Conservation (phyloP, 2,113 vertebrate genomes). For the Sardina pilchardus region DNA sequence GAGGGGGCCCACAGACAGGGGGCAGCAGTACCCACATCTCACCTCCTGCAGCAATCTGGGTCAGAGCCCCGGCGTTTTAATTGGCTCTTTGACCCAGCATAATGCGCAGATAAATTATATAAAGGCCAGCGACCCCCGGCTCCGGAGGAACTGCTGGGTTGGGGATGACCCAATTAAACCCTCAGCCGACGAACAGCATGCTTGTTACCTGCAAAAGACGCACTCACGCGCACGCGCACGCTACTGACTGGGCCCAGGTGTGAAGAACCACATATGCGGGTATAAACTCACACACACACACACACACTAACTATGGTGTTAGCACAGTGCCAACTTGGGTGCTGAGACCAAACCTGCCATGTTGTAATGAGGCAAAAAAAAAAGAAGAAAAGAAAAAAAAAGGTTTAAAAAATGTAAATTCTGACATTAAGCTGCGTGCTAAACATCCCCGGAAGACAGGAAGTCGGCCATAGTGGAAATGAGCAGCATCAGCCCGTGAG, state of each 20-base stretch:
- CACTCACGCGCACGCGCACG: conserved; percentile 15
- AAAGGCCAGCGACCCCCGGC: neutral
- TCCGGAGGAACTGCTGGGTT: conserved; percentile 22
- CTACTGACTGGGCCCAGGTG: conserved; percentile 27
- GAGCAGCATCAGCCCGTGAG: neutral
- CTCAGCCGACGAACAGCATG: neutral
- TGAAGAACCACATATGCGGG: neutral
- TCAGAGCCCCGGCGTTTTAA: conserved; percentile 41
- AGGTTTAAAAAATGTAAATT: conserved; percentile 23
- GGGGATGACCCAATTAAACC: conserved; percentile 40
- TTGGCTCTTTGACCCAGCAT: conserved; percentile 39
- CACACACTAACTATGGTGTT: neutral
- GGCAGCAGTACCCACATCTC: neutral
- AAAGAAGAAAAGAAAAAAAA: too few species aligned
- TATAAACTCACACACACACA: neutral
- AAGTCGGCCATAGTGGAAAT: neutral
- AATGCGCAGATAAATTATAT: conserved; percentile 37
- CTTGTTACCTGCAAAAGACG: neutral
- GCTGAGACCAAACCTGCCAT: neutral
- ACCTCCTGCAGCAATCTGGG: conserved; percentile 31
- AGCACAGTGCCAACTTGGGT: neutral
- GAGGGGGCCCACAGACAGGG: conserved; percentile 16
- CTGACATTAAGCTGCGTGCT: conserved; percentile 14
- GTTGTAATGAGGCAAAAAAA: neutral
- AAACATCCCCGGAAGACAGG: neutral